Base-by-base conservation (phyloP, 2,888 invertebrate species). In the Ophonus ardosiacus region DNA sequence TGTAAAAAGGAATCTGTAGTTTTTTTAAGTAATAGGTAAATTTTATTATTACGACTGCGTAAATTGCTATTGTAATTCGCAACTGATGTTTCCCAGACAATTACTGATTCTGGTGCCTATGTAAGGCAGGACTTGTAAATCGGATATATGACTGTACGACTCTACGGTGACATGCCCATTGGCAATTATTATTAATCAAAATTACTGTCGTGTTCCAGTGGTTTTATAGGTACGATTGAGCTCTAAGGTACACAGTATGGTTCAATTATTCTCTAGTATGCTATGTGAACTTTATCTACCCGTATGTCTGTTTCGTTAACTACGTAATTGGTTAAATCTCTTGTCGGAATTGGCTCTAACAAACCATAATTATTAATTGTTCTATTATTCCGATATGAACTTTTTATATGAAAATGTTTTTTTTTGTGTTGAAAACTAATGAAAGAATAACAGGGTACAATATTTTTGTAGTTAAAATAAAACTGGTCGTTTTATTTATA, bases 351-450 rank as follows among this genome's bases (percentile, higher is more conserved):
- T 51, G 59, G 15, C 59, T 17, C 15, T 59, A 59, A 59, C 59
- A 17, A 17, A 59, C 59, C 59, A 59, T 59, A 15, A 59, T 59
- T 59, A 3, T 59, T 59, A 59, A 59, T 59, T 31, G 24, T 63
- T 63, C 63, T 18, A 63, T 63, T 63, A 24, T 63, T 18, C 13
- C 18, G 63, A 6, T 21, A 24, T 63, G 18, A 63, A 68, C 21
- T 68, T 31, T 38, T 68, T 68, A 51, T 68, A 24, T 31, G 31
- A 68, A 68, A 68, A 68, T 68, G 31, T 68, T 68, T 68, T 68
- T 68, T 68, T 24, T 59, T 59, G 18, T 59, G 17, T 59, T 17
- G 59, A 13, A 65, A 38, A 31, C 7, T 68, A 68, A 68, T 68
- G 68, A 68, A 68, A 68, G 38, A 68, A 68, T 68, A 68, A 68